Conservation (phyloP, 2,888 invertebrate species). For the Ormyrus labotus region DNA sequence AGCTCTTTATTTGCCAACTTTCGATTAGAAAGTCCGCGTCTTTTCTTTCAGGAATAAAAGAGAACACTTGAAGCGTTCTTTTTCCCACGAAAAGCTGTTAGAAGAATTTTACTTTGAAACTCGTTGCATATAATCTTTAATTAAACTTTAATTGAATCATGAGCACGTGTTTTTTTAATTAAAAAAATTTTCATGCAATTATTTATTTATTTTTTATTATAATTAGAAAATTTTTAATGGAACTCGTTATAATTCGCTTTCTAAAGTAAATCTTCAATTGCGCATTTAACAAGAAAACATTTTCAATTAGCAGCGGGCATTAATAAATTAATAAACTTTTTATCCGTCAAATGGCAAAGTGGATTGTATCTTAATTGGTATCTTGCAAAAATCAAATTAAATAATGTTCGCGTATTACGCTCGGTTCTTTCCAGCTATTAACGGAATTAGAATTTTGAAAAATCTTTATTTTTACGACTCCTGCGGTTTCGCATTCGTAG, state of each 20-base stretch:
- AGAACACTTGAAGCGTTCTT: constrained; percentile 33
- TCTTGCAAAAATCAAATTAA: background rate
- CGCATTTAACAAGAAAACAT: background rate
- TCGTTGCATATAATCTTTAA: constrained; percentile 23
- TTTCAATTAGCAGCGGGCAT: background rate
- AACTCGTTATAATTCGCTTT: constrained; percentile 33
- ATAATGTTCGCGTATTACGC: background rate
- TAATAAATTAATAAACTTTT: constrained; percentile 20
- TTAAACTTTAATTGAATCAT: constrained; percentile 46
- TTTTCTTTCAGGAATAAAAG: constrained; percentile 46
- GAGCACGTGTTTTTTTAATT: constrained; percentile 24
- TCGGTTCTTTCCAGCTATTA: background rate
- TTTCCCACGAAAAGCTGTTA: constrained; percentile 35
- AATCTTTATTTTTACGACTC: background rate
- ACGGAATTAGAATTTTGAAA: background rate
- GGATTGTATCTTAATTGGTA: constrained; percentile 3
- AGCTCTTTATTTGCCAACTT: constrained; percentile 40
- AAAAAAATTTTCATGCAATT: constrained; percentile 24
- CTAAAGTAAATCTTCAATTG: constrained; percentile 24
- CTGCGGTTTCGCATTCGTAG: background rate
- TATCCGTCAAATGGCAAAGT: background rate
- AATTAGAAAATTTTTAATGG: constrained; percentile 37
- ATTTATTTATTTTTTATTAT: constrained; percentile 41
- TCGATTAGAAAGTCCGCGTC: constrained; percentile 53
- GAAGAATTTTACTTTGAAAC: constrained; percentile 24